Conservation (phyloP, 1,140 invertebrate species). For the Plodia interpunctella region DNA sequence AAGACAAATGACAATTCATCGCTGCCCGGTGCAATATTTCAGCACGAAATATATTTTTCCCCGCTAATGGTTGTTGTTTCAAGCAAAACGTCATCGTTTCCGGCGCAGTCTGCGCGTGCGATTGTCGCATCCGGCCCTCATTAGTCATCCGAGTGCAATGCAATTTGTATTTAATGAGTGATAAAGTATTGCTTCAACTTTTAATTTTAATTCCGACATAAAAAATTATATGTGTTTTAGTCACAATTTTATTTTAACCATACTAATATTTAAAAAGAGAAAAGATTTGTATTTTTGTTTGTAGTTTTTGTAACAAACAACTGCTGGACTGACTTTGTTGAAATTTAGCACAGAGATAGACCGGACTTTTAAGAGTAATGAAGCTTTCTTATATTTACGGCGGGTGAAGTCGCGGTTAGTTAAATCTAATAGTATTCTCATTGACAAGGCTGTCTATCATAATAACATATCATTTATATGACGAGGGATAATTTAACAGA, state of each 20-base stretch:
- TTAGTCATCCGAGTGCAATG: background rate
- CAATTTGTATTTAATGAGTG: slow-evolving; percentile 5
- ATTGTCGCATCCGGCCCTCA: slow-evolving; percentile 32
- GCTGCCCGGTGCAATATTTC: slow-evolving; percentile 3
- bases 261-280: no score
- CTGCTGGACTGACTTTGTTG: no score
- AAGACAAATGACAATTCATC: background rate
- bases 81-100: slow-evolving; percentile 38
- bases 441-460: no score
- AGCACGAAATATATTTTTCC: slow-evolving; percentile 29
- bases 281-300: no score
- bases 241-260: background rate
- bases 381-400: no score
- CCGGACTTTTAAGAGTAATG: no score
- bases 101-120: slow-evolving; percentile 31
- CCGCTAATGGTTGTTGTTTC: slow-evolving; percentile 37
- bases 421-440: no score
- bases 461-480: background rate
- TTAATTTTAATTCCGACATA: background rate
- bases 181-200: background rate
- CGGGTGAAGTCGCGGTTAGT: no score
- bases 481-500: background rate
- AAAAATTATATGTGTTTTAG: no score
- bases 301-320: no score
- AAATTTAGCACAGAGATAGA: no score